Evolutionary conservation across 2,113 vertebrate genomes (phyloP).

Genomic region (Chaetodon trifascialis): DNA sequence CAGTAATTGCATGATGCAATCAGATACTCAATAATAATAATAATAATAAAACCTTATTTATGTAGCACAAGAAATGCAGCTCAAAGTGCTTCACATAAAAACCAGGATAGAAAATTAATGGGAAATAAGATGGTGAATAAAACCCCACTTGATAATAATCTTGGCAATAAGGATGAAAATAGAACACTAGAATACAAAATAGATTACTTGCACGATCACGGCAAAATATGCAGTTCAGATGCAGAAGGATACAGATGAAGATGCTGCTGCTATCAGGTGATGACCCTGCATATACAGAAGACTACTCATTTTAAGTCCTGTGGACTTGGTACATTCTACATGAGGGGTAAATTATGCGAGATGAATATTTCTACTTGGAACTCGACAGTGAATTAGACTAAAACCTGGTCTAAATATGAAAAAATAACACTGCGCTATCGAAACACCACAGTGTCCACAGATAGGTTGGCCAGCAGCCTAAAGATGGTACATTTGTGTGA

Average conservation of each 20-base stretch:
- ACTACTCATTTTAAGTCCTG: background rate
- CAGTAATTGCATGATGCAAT: background rate
- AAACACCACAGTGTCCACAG: background rate
- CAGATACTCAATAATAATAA: background rate
- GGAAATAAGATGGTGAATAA: too few relatives aligned
- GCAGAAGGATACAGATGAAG: background rate
- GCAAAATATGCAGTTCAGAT: background rate
- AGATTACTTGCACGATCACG: background rate
- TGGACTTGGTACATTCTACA: background rate
- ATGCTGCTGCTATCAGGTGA: background rate
- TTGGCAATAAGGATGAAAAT: too few relatives aligned
- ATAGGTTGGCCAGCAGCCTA: constrained; percentile 6
- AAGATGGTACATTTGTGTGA: constrained; percentile 2
- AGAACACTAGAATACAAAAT: too few relatives aligned
- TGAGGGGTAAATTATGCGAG: background rate
- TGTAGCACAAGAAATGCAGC: too few relatives aligned
- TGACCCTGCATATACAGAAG: background rate
- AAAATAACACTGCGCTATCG: background rate
- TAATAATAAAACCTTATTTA: too few relatives aligned
- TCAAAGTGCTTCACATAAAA: too few relatives aligned
- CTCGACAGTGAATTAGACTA: background rate
- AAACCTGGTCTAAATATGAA: background rate
- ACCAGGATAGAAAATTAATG: too few relatives aligned
- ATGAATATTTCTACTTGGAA: background rate
- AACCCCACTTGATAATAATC: too few relatives aligned